Evolutionary conservation across 2,113 vertebrate species (phyloP).

Genomic region (Gallinago media): DNA sequence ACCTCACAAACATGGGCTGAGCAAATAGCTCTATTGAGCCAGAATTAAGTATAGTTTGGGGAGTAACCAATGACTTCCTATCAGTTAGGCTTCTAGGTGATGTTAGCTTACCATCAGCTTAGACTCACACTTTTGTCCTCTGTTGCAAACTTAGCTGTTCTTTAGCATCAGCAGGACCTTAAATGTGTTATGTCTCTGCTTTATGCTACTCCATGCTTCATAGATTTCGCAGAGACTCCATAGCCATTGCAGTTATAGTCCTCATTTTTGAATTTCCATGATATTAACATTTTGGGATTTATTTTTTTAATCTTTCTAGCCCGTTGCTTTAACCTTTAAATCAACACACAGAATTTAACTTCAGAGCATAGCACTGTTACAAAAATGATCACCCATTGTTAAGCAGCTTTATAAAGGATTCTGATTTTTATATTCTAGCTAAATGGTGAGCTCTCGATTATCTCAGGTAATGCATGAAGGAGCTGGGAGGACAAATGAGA

Average conservation of each 20-base stretch:
- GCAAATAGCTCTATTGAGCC: not conserved
- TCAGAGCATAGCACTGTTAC: not conserved
- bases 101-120: not conserved
- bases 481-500: not conserved
- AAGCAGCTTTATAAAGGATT: not conserved
- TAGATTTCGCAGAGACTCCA: not conserved
- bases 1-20: not conserved
- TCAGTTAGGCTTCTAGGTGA: not conserved
- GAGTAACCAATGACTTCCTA: not conserved
- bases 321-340: conserved; percentile 25
- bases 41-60: not conserved
- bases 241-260: not conserved
- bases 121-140: conserved; percentile 29
- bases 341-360: not conserved
- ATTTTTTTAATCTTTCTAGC: not conserved
- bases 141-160: not conserved
- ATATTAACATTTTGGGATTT: not conserved
- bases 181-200: not conserved
- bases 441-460: not conserved
- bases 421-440: not conserved
- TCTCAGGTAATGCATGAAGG: not conserved
- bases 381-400: not conserved
- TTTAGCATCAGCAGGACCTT: not conserved
- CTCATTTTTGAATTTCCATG: not conserved
- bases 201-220: not conserved